Percentiles rank a stretch among this genome's conserved stretches.
Conservation (phyloP, 2,888 invertebrate genomes). For the Andrena trimmerana region DNA sequence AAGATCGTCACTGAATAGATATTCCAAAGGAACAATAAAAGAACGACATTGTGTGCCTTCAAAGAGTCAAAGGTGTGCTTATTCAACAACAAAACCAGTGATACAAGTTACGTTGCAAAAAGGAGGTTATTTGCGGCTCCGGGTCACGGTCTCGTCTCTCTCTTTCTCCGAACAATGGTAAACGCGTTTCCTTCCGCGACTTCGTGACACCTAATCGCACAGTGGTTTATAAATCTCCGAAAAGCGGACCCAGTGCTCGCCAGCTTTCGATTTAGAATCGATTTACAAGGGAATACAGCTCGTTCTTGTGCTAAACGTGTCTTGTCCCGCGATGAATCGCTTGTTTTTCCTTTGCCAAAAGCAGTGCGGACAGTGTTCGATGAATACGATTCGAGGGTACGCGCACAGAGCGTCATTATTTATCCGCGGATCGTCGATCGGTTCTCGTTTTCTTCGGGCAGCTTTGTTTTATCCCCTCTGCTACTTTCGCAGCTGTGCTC, state of each 20-base stretch:
- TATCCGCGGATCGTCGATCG: slow-evolving; percentile 1
- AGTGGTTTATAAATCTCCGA: not conserved
- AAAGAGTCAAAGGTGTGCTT: too few species aligned
- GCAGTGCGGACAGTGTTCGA: too few species aligned
- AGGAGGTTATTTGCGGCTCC: too few species aligned
- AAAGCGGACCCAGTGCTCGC: not conserved
- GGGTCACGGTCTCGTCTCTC: too few species aligned
- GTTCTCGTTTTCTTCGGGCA: slow-evolving; percentile 9
- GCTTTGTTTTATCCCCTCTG: not conserved
- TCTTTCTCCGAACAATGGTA: too few species aligned
- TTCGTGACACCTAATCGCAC: not conserved
- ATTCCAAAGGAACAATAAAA: too few species aligned
- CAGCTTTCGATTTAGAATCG: not conserved
- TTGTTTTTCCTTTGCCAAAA: not conserved
- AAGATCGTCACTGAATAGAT: too few species aligned
- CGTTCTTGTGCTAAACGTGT: not conserved
- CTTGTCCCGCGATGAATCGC: not conserved
- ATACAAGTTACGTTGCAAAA: too few species aligned
- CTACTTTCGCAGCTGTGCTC: not conserved
- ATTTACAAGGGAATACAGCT: not conserved
- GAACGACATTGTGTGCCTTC: too few species aligned
- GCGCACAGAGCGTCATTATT: slow-evolving; percentile 1
- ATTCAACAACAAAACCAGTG: too few species aligned
- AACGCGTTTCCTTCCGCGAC: not conserved
- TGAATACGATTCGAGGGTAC: too few species aligned